Percentiles rank a stretch among this genome's conserved stretches.
Conservation (phyloP, 1,140 invertebrate species). For the Zaprionus inermis region DNA sequence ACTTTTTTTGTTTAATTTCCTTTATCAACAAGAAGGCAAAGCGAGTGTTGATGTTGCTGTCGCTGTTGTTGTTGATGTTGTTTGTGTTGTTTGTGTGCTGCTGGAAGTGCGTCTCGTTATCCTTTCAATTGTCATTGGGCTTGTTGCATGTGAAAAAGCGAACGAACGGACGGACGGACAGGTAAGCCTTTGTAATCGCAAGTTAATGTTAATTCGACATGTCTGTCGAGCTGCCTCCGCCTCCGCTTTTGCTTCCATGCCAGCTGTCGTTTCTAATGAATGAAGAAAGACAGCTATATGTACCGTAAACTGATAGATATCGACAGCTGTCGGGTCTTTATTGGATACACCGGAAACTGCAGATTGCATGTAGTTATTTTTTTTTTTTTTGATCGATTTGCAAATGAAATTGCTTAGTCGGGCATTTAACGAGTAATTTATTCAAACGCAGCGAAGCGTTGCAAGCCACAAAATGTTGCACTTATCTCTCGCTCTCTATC, state of each 20-base stretch:
- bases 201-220: conserved; percentile 66
- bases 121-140: conserved; percentile 75
- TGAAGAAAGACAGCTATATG: neutral
- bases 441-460: conserved; percentile 33
- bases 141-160: conserved; percentile 55
- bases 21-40: conserved; percentile 69
- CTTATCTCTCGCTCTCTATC: neutral
- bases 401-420: conserved; percentile 62
- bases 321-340: neutral
- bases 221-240: conserved; percentile 6
- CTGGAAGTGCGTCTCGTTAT: conserved; percentile 56
- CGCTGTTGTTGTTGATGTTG: neutral
- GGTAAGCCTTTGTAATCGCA: conserved; percentile 65
- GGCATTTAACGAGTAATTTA: conserved; percentile 53
- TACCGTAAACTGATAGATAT: neutral
- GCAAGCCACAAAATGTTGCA: conserved; percentile 43
- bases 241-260: neutral
- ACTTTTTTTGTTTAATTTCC: conserved; percentile 78
- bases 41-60: conserved; percentile 24
- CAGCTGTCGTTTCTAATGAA: neutral
- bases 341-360: neutral
- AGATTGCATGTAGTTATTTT: neutral
- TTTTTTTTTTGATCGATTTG: conserved; percentile 16
- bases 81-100: conserved; percentile 20
- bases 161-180: conserved; percentile 16